Percentiles rank a stretch among this genome's conserved stretches.
These are phyloP conservation scores for Anabas testudineus DNA, from an alignment of 2,797 vertebrate species.

Conservation along the genomic window DNA sequence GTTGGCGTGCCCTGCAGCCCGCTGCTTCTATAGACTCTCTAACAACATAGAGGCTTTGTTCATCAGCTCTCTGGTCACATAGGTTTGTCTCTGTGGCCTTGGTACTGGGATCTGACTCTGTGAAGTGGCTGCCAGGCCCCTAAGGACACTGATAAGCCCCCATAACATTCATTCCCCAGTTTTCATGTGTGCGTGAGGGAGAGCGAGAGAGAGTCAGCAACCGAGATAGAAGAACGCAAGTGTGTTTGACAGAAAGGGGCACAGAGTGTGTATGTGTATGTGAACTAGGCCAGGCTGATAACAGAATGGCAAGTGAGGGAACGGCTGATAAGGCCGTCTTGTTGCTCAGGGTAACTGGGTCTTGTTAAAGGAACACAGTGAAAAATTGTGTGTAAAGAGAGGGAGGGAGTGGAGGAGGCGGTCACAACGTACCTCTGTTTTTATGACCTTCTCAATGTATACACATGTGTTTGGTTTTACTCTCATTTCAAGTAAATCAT, in stretches of 20 bases:
- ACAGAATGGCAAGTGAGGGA: slow-evolving; percentile 71
- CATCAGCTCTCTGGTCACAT: slow-evolving; percentile 74
- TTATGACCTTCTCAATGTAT: slow-evolving; percentile 15
- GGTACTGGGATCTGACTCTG: slow-evolving; percentile 68
- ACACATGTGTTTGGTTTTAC: not conserved
- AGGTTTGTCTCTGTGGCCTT: slow-evolving; percentile 77
- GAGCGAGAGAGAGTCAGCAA: slow-evolving; percentile 29
- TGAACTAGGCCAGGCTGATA: slow-evolving; percentile 80
- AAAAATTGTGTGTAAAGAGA: slow-evolving; percentile 40
- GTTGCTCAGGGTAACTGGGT: slow-evolving; percentile 77
- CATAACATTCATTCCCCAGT: slow-evolving; percentile 75
- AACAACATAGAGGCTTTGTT: slow-evolving; percentile 62
- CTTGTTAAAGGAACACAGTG: slow-evolving; percentile 70
- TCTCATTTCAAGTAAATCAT: slow-evolving; percentile 12
- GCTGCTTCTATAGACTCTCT: slow-evolving; percentile 39
- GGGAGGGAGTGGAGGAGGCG: slow-evolving; percentile 38
- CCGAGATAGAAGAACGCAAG: slow-evolving; percentile 45
- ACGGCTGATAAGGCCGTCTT: slow-evolving; percentile 75
- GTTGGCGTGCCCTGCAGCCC: slow-evolving; percentile 56
- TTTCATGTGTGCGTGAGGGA: slow-evolving; percentile 27
- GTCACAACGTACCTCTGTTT: slow-evolving; percentile 27
- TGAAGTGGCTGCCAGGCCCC: slow-evolving; percentile 80
- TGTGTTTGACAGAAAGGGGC: slow-evolving; percentile 64
- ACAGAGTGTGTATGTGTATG: slow-evolving; percentile 55
- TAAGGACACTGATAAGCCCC: slow-evolving; percentile 79